A percentile compares a stretch with the other conserved stretches of the same genome.
These are phyloP conservation scores for Zoanthus sociatus DNA, from an alignment of 92 coral and sea anemone species.

Conservation along the genomic window DNA sequence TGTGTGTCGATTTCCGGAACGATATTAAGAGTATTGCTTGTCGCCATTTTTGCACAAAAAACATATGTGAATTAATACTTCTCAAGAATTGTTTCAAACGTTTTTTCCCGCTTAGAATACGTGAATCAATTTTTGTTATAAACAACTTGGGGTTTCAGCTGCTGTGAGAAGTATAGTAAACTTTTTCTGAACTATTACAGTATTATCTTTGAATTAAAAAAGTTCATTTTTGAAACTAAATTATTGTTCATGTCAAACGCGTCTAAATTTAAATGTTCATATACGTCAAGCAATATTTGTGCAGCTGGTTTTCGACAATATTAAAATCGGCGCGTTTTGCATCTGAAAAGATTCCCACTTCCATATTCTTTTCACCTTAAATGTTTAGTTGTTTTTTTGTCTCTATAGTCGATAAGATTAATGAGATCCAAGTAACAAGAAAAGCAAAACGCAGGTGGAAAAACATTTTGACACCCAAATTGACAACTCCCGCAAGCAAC, in stretches of 20 bases:
- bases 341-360: slow-evolving; percentile 33
- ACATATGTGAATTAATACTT: too few species aligned
- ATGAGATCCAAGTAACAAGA: slow-evolving; percentile 32
- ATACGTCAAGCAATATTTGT: neutral
- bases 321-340: slow-evolving; percentile 21
- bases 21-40: slow-evolving; percentile 2
- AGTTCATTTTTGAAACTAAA: neutral
- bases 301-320: slow-evolving; percentile 26
- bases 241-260: neutral
- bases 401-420: slow-evolving; percentile 30
- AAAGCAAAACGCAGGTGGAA: slow-evolving; percentile 19
- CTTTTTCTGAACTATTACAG: too few species aligned
- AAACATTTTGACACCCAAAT: neutral
- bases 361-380: slow-evolving; percentile 12
- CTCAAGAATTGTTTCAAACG: too few species aligned
- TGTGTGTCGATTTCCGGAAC: slow-evolving; percentile 48
- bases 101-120: too few species aligned
- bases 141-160: too few species aligned
- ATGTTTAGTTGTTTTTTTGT: slow-evolving; percentile 39
- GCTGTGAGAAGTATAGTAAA: too few species aligned
- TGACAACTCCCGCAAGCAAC: slow-evolving; percentile 20
- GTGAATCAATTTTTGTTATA: too few species aligned
- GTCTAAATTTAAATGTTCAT: neutral
- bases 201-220: neutral
- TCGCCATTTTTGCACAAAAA: neutral